phyloP scores from a whole-genome alignment of 2,888 invertebrate species.

The Subacronicta megacephala region DNA sequence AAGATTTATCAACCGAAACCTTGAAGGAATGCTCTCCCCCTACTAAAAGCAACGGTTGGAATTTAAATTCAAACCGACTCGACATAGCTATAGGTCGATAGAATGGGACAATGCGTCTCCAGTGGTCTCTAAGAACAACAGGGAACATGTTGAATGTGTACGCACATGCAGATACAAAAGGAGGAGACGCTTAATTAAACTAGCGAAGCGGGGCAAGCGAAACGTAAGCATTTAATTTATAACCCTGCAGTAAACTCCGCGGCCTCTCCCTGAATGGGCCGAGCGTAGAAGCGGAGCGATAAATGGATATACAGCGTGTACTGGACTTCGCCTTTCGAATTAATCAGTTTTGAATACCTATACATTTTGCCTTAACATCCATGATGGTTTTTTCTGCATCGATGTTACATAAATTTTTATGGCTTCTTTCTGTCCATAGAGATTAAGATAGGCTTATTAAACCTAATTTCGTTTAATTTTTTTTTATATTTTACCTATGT shows the following conservation, averaged over 20 bases:
- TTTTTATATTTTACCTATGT: too few relatives aligned
- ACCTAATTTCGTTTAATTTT: too few relatives aligned
- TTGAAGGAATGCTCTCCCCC: conserved; percentile 49
- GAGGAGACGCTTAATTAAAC: conserved; percentile 88
- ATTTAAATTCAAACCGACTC: conserved; percentile 54
- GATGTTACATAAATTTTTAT: too few relatives aligned
- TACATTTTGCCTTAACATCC: too few relatives aligned
- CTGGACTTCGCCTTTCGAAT: background rate
- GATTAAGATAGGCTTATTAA: too few relatives aligned
- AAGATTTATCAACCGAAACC: conserved; percentile 37
- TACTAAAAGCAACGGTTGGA: conserved; percentile 52
- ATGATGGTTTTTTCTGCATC: background rate
- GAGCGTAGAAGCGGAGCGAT: conserved; percentile 69
- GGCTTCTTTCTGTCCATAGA: too few relatives aligned
- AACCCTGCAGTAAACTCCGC: conserved; percentile 88
- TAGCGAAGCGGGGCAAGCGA: conserved; percentile 85
- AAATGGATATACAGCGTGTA: conserved; percentile 13
- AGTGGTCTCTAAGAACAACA: conserved; percentile 74
- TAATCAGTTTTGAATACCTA: too few relatives aligned
- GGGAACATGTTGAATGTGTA: conserved; percentile 82
- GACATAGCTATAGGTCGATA: conserved; percentile 46
- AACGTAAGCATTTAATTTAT: conserved; percentile 90
- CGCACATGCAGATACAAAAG: conserved; percentile 86
- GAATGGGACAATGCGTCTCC: conserved; percentile 63
- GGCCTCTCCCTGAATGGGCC: conserved; percentile 73